A percentile compares a stretch with the other conserved stretches of the same genome.
phyloP scores from a whole-genome alignment of 2,888 invertebrate species.

The Azorinus chamasolen region DNA sequence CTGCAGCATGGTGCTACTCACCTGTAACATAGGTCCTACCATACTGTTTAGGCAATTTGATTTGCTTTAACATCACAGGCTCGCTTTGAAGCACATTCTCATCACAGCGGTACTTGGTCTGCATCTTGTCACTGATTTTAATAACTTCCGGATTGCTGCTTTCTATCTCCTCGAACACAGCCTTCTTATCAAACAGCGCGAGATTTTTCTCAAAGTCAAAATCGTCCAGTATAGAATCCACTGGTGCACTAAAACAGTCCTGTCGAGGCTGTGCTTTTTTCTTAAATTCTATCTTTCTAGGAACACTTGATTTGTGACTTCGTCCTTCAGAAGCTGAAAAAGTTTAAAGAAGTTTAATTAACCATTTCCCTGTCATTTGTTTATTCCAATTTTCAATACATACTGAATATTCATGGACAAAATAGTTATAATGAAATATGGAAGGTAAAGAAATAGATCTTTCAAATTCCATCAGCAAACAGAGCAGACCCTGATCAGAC shows the following conservation, averaged over 20 bases:
- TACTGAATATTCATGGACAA: no score
- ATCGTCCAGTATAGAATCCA: constrained; percentile 91
- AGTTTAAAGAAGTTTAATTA: background rate
- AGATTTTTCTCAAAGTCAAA: constrained; percentile 98
- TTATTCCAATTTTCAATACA: no score
- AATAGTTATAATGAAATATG: no score
- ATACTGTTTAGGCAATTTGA: constrained; percentile 90
- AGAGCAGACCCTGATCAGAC: no score
- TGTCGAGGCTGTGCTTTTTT: constrained; percentile 87
- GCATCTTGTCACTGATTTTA: constrained; percentile 70
- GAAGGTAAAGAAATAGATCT: no score
- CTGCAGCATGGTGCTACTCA: no score
- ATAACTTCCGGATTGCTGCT: constrained; percentile 72
- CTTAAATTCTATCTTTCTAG: constrained; percentile 88
- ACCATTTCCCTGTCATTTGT: no score
- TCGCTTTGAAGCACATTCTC: constrained; percentile 92
- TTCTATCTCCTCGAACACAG: constrained; percentile 92
- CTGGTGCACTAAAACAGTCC: constrained; percentile 92
- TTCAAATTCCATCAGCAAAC: no score
- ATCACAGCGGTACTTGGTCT: constrained; percentile 92
- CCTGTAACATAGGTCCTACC: constrained; percentile 90
- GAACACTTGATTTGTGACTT: constrained; percentile 76
- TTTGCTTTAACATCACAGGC: constrained; percentile 90
- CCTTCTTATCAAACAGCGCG: constrained; percentile 95
- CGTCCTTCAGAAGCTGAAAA: constrained; percentile 63